Conservation (phyloP, 2,888 invertebrate genomes). For the Proisotoma minuta region DNA sequence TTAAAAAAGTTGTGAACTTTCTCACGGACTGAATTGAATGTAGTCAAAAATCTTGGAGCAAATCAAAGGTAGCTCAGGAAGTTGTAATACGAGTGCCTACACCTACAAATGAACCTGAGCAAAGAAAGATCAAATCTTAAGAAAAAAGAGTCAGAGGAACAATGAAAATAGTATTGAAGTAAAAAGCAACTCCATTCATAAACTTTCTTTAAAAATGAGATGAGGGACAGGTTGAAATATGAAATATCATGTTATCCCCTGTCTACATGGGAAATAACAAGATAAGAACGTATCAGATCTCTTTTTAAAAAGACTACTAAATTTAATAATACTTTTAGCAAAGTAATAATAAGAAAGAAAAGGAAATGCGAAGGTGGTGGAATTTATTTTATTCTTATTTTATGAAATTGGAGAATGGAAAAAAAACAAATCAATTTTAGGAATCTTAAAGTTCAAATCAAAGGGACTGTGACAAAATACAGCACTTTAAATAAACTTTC, state of each 20-base stretch:
- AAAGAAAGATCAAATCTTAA: no score
- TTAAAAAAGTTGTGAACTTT: not conserved
- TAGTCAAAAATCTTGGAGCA: no score
- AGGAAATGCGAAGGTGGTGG: constrained; percentile 3
- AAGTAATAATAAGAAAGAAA: not conserved
- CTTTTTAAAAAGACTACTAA: no score
- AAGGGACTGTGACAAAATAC: not conserved
- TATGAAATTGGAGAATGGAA: not conserved
- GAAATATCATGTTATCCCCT: not conserved
- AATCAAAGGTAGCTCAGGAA: no score
- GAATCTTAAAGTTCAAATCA: not conserved
- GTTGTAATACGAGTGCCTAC: no score
- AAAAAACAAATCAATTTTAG: not conserved
- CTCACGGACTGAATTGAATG: no score
- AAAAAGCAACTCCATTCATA: not conserved
- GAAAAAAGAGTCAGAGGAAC: no score
- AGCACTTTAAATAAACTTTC: not conserved
- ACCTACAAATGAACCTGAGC: no score
- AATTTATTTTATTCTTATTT: no score
- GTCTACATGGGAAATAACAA: not conserved
- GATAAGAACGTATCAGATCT: constrained; percentile 1
- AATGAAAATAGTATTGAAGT: not conserved
- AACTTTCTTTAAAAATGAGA: not conserved
- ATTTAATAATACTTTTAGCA: not conserved
- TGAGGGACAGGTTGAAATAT: not conserved